Evolutionary conservation across 2,888 invertebrate genomes (phyloP), one percentile per base, ranked within the genome.

Genomic region (Phorcus lineatus): DNA sequence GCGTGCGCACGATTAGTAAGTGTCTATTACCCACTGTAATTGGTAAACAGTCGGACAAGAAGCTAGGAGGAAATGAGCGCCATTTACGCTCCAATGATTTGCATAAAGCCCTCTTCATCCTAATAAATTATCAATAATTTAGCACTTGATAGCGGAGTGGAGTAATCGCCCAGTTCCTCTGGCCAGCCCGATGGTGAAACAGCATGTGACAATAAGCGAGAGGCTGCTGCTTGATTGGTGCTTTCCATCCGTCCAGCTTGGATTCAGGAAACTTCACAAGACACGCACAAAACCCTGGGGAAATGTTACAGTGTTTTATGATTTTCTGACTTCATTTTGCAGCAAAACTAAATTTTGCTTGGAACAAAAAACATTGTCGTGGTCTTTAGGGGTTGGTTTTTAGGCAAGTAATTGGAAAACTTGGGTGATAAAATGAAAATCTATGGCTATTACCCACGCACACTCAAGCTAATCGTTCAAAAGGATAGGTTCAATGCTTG

Each of bases 11-110:
- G 76, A 76, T 76, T 76, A 54, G 76, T 76, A 54, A 31, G 55
- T 54, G 76, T 55, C 54, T 76, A 55, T 76, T 76, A 76, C 19
- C n/a, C 24, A 55, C 24, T 76, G 76, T 76, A 76, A 86, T 86
- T 86, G 84, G 85, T 79, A 84, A 84, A 86, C 85, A 83, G 85
- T 85, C 85, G 84, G 83, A 85, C 82, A 80, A 83, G 83, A 80
- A 79, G 78, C 78, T 80, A 77, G 74, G 79, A 83, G 86, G 86
- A 85, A 85, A 86, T 85, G 86, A 83, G 82, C 75, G 79, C 82
- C 83, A 82, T 83, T 86, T 85, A 83, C 85, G 84, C 81, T 81
- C 83, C 79, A 78, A 84, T 82, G 81, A 84, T 86, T 86, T 86
- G 86, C 86, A 86, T 86, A 86, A 86, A 85, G 81, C 80, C 82